Conservation (phyloP, 2,113 vertebrate genomes). For the Ciconia maguari region DNA sequence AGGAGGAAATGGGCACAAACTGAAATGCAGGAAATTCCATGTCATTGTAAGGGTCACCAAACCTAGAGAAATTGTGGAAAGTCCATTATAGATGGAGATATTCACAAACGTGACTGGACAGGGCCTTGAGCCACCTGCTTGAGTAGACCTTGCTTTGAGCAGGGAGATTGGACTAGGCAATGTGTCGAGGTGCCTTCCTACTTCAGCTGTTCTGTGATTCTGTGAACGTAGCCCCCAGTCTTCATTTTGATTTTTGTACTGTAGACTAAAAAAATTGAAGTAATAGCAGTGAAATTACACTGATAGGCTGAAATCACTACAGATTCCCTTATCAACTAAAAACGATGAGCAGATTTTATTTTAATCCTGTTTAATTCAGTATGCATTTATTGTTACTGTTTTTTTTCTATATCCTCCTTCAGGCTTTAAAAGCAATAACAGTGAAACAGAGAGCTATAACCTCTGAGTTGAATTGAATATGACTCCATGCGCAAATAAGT, state of each 20-base stretch:
- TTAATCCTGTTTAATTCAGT: constrained; percentile 50
- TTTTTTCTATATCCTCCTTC: constrained; percentile 13
- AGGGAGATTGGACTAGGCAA: background rate
- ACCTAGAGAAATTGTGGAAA: background rate
- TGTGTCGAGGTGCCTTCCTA: background rate
- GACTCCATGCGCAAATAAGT: background rate
- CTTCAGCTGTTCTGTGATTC: background rate
- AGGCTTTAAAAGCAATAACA: constrained; percentile 24
- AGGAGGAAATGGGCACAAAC: background rate
- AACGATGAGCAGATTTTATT: constrained; percentile 26
- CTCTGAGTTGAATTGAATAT: background rate
- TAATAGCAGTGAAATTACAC: background rate
- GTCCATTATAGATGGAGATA: background rate
- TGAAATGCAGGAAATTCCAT: background rate
- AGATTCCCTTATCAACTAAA: background rate
- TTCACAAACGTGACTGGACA: background rate
- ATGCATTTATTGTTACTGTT: constrained; percentile 4
- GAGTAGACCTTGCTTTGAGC: background rate
- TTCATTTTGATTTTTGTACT: background rate
- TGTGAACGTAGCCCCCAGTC: background rate
- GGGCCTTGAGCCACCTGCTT: background rate
- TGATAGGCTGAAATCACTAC: background rate
- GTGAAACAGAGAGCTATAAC: background rate
- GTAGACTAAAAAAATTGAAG: background rate
- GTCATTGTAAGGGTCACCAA: background rate